Percentiles rank a stretch among this genome's conserved stretches.
phyloP scores from a whole-genome alignment of 2,113 vertebrate genomes.

The Toxostoma redivivum region DNA sequence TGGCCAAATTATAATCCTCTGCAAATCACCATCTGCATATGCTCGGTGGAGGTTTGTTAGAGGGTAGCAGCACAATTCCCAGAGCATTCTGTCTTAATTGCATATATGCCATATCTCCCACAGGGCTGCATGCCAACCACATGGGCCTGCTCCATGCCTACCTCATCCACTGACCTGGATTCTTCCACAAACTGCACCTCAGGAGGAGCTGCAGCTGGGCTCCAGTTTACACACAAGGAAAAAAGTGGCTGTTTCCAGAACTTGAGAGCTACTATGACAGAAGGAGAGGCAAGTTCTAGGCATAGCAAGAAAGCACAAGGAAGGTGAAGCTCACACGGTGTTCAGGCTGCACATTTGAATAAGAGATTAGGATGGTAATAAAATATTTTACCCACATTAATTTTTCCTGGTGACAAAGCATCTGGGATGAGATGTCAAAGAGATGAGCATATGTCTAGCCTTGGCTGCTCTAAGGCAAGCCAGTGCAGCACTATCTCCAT shows the following conservation, averaged over 20 bases:
- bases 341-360: background rate
- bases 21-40: slow-evolving; percentile 66
- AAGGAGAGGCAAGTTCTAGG: slow-evolving; percentile 24
- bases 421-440: slow-evolving; percentile 61
- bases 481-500: slow-evolving; percentile 3
- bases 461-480: slow-evolving; percentile 50
- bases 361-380: background rate
- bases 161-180: slow-evolving; percentile 43
- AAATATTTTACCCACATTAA: slow-evolving; percentile 14
- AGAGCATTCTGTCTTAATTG: slow-evolving; percentile 67
- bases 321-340: background rate
- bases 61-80: slow-evolving; percentile 62
- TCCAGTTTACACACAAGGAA: background rate
- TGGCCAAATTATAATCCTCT: slow-evolving; percentile 63
- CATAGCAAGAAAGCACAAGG: background rate
- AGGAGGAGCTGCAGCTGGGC: background rate
- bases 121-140: slow-evolving; percentile 58
- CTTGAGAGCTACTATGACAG: background rate
- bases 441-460: slow-evolving; percentile 55
- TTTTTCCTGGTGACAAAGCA: slow-evolving; percentile 57
- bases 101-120: slow-evolving; percentile 52
- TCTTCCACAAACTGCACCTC: slow-evolving; percentile 15
- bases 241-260: background rate
- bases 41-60: slow-evolving; percentile 51
- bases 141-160: slow-evolving; percentile 52